Percentiles rank a stretch among this genome's conserved stretches.
Evolutionary conservation across 2,888 invertebrate species (phyloP).

Genomic region (Oscheius sp.): DNA sequence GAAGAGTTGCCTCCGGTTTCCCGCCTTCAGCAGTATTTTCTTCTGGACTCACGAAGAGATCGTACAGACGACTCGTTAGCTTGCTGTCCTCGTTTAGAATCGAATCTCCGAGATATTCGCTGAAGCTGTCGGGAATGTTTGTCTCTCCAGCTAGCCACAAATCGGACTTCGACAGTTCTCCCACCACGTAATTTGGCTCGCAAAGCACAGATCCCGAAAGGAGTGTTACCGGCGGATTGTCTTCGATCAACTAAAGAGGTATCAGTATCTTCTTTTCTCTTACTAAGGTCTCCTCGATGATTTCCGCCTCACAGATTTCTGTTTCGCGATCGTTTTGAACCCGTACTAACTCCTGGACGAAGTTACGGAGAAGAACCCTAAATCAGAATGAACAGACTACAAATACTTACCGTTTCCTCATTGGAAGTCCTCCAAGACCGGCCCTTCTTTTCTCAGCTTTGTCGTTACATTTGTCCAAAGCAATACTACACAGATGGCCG

Average conservation of each 20-base stretch:
- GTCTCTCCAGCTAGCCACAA: not conserved
- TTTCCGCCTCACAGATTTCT: not conserved
- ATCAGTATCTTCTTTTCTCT: too few relatives aligned
- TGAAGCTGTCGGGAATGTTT: not conserved
- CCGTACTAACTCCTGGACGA: conserved; percentile 41
- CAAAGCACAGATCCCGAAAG: not conserved
- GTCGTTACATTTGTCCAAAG: conserved; percentile 57
- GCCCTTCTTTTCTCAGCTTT: conserved; percentile 49
- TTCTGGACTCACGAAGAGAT: not conserved
- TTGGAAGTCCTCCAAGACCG: conserved; percentile 55
- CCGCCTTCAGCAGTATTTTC: not conserved
- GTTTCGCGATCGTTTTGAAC: not conserved
- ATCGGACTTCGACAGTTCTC: conserved; percentile 1
- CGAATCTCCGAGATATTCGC: conserved; percentile 8
- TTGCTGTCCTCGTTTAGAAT: conserved; percentile 5
- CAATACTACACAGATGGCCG: conserved; percentile 51
- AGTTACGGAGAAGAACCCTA: conserved; percentile 56
- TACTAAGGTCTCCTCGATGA: not conserved
- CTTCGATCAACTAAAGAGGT: too few relatives aligned
- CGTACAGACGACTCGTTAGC: not conserved
- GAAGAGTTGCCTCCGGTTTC: not conserved
- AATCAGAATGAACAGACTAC: not conserved
- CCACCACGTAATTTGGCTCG: too few relatives aligned
- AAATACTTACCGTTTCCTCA: conserved; percentile 43
- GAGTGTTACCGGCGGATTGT: not conserved